Percentiles rank a stretch among this genome's conserved stretches.
phyloP scores from a whole-genome alignment of 1,140 invertebrate species.

The Drosophila neocordata region DNA sequence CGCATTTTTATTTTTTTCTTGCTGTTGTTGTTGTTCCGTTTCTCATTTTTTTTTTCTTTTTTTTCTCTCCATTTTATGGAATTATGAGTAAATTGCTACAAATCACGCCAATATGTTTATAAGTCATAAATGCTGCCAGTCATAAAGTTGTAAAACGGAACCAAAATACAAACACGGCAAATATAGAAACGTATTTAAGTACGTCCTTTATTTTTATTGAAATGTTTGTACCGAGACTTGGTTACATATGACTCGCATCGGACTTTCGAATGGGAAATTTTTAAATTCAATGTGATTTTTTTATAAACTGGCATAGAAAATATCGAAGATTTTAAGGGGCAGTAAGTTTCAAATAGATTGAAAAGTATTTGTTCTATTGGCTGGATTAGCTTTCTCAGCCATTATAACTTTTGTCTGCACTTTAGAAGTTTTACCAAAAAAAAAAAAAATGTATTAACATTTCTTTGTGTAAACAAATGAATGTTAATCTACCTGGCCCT shows the following conservation, averaged over 20 bases:
- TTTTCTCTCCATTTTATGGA: conserved; percentile 26
- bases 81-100: conserved; percentile 71
- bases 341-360: too few species aligned
- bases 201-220: conserved; percentile 39
- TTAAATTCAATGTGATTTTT: neutral
- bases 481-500: too few species aligned
- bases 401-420: too few species aligned
- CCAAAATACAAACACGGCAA: conserved; percentile 5
- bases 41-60: neutral
- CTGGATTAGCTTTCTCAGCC: too few species aligned
- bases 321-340: too few species aligned
- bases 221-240: conserved; percentile 16
- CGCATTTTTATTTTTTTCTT: conserved; percentile 26
- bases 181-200: conserved; percentile 11
- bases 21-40: neutral
- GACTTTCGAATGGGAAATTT: neutral
- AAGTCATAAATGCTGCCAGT: conserved; percentile 47
- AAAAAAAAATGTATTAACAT: too few species aligned
- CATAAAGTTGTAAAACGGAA: conserved; percentile 6
- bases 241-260: neutral
- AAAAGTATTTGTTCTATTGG: too few species aligned
- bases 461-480: too few species aligned
- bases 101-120: conserved; percentile 62
- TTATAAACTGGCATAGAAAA: neutral
- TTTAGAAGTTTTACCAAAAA: too few species aligned